Conservation (phyloP, 2,113 vertebrate genomes). For the Thalassarche chlororhynchos region DNA sequence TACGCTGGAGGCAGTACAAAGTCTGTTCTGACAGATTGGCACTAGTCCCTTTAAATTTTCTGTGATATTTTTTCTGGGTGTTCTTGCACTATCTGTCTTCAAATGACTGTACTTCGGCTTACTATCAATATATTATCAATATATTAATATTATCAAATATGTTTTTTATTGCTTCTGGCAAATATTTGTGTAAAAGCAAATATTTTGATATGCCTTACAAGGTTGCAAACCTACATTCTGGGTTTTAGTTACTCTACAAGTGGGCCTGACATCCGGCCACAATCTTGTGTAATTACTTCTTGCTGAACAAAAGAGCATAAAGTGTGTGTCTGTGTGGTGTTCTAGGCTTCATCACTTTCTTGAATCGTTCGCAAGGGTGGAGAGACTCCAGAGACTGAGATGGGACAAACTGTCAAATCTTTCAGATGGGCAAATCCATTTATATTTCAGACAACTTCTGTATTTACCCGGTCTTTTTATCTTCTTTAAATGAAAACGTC, state of each 20-base stretch:
- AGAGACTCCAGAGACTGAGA: not conserved
- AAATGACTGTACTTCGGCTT: not conserved
- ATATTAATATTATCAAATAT: not conserved
- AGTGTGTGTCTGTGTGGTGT: not conserved
- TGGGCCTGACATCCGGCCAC: not conserved
- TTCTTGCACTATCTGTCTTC: not conserved
- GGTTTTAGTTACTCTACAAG: not conserved
- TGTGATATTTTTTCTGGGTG: not conserved
- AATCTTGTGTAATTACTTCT: conserved; percentile 20
- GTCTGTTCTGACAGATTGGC: not conserved
- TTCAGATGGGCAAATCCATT: not conserved
- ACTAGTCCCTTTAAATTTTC: not conserved
- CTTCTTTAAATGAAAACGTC: not conserved
- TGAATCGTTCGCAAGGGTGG: not conserved
- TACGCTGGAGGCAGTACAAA: not conserved
- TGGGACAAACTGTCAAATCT: not conserved
- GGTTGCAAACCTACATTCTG: not conserved
- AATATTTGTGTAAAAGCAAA: not conserved
- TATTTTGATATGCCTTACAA: not conserved
- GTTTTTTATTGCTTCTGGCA: not conserved
- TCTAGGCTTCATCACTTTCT: not conserved
- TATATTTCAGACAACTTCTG: not conserved
- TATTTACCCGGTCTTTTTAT: not conserved
- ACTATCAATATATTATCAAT: not conserved
- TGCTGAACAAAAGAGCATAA: not conserved